Evolutionary conservation across 1,140 invertebrate species (phyloP).

Genomic region (Brachionus angularis): DNA sequence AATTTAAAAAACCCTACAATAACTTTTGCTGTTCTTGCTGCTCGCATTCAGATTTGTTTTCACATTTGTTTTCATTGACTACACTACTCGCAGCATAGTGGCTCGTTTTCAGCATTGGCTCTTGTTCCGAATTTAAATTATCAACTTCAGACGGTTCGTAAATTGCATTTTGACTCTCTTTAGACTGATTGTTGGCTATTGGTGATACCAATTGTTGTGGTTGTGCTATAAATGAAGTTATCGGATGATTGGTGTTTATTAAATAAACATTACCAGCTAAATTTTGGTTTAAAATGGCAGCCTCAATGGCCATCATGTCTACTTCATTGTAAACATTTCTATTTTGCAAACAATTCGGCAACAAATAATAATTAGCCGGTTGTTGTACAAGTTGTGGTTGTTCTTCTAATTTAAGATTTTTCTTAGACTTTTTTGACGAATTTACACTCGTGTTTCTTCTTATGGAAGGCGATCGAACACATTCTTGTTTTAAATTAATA

Average conservation of each 20-base stretch:
- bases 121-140: too few relatives aligned
- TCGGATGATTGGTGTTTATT: not conserved
- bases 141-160: too few relatives aligned
- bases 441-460: not conserved
- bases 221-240: not conserved
- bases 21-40: too few relatives aligned
- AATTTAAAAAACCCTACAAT: too few relatives aligned
- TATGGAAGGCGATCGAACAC: not conserved
- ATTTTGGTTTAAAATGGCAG: slow-evolving; percentile 1
- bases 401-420: slow-evolving; percentile 1
- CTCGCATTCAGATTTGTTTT: too few relatives aligned
- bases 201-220: not conserved
- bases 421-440: slow-evolving; percentile 1
- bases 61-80: too few relatives aligned
- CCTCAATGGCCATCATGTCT: not conserved
- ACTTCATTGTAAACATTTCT: slow-evolving; percentile 28
- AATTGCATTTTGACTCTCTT: too few relatives aligned
- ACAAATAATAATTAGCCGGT: slow-evolving; percentile 26
- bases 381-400: not conserved
- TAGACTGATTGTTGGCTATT: not conserved
- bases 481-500: not conserved
- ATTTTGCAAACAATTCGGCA: slow-evolving; percentile 10
- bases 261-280: slow-evolving; percentile 5
- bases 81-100: too few relatives aligned
- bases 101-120: too few relatives aligned